Evolutionary conservation across 2,113 vertebrate genomes (phyloP).

Genomic region (Spizaetus ornatus): DNA sequence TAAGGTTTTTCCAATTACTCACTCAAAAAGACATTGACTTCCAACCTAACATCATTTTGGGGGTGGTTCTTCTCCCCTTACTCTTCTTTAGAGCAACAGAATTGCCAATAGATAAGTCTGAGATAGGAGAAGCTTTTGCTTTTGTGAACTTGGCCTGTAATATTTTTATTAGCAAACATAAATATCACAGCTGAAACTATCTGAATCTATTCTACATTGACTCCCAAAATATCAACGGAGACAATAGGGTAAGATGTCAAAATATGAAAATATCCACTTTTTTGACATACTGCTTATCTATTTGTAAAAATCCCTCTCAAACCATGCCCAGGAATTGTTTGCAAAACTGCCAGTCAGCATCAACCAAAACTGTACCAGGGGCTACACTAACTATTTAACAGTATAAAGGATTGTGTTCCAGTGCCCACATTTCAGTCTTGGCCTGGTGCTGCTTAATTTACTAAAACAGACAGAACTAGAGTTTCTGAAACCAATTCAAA

Average conservation of each 20-base stretch:
- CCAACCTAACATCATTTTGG: neutral
- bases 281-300: neutral
- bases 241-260: neutral
- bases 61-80: neutral
- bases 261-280: neutral
- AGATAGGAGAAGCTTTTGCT: neutral
- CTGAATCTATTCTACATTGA: neutral
- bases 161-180: neutral
- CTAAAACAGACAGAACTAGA: neutral
- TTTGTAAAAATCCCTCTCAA: neutral
- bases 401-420: neutral
- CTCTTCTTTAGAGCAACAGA: neutral
- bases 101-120: neutral
- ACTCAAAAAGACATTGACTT: neutral
- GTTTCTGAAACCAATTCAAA: neutral
- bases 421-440: neutral
- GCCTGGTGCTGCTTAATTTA: neutral
- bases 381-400: neutral
- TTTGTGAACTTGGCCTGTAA: neutral
- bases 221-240: neutral
- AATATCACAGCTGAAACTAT: neutral
- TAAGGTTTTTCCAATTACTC: neutral
- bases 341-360: neutral
- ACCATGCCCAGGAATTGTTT: neutral
- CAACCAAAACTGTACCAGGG: neutral